These are phyloP conservation scores for Tridacna crocea DNA, from an alignment of 2,888 invertebrate species.

Conservation along the genomic window DNA sequence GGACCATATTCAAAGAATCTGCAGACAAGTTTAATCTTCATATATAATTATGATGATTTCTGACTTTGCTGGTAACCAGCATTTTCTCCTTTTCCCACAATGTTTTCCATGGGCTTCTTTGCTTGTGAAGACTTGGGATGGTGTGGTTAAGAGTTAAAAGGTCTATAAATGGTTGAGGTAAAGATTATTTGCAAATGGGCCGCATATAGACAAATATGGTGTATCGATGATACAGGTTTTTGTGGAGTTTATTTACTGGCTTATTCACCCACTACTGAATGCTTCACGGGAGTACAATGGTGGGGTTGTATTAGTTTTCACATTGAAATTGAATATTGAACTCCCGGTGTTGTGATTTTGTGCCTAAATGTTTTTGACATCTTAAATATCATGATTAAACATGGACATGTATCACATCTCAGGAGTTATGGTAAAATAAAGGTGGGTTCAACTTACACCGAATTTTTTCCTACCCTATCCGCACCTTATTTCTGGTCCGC, in stretches of 20 bases:
- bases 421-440: slow-evolving; percentile 44
- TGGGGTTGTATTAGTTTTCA: slow-evolving; percentile 46
- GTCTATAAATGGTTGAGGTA: too few relatives aligned
- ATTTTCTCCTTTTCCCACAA: too few relatives aligned
- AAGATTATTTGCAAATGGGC: slow-evolving; percentile 16
- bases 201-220: slow-evolving; percentile 25
- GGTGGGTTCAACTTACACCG: slow-evolving; percentile 28
- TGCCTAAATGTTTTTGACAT: slow-evolving; percentile 32
- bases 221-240: slow-evolving; percentile 24
- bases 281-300: slow-evolving; percentile 45
- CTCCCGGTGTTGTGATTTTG: slow-evolving; percentile 19
- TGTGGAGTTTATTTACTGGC: slow-evolving; percentile 30
- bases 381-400: slow-evolving; percentile 50
- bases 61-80: too few relatives aligned
- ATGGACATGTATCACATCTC: slow-evolving; percentile 49
- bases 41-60: too few relatives aligned
- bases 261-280: slow-evolving; percentile 39
- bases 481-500: too few relatives aligned
- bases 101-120: too few relatives aligned
- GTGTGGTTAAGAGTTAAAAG: too few relatives aligned
- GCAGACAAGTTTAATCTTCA: too few relatives aligned
- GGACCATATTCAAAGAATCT: too few relatives aligned
- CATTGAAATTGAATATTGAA: slow-evolving; percentile 31
- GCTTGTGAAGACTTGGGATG: too few relatives aligned
- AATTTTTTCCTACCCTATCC: too few relatives aligned